Evolutionary conservation across 1,140 invertebrate species (phyloP).

Genomic region (Eupristina koningsbergeri): DNA sequence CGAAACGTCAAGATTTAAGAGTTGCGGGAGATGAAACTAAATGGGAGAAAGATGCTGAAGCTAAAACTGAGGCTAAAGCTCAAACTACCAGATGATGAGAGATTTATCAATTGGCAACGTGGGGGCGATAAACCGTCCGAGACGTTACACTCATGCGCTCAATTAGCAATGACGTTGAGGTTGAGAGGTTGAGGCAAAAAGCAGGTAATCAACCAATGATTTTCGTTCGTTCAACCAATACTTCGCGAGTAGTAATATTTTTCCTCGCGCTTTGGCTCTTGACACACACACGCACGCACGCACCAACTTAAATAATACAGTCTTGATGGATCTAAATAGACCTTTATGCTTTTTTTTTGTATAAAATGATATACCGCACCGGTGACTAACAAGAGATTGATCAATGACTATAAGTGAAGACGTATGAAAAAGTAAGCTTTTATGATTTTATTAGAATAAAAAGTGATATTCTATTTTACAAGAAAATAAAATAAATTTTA

Average conservation of each 20-base stretch:
- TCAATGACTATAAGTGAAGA: background rate
- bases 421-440: background rate
- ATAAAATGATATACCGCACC: background rate
- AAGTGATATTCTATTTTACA: background rate
- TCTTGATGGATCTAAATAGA: background rate
- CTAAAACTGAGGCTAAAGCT: background rate
- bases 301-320: background rate
- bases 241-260: background rate
- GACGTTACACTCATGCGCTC: background rate
- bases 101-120: slow-evolving; percentile 4
- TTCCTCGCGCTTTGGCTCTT: background rate
- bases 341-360: background rate
- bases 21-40: background rate
- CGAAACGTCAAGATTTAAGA: background rate
- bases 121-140: slow-evolving; percentile 21
- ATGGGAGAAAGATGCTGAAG: background rate
- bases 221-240: background rate
- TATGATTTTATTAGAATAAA: background rate
- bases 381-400: background rate
- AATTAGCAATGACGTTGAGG: slow-evolving; percentile 28
- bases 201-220: background rate
- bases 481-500: background rate
- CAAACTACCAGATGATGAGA: too few relatives aligned
- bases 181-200: background rate
- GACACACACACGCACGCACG: background rate